phyloP scores from a whole-genome alignment of 2,113 vertebrate genomes.

The Heloderma charlesbogerti region DNA sequence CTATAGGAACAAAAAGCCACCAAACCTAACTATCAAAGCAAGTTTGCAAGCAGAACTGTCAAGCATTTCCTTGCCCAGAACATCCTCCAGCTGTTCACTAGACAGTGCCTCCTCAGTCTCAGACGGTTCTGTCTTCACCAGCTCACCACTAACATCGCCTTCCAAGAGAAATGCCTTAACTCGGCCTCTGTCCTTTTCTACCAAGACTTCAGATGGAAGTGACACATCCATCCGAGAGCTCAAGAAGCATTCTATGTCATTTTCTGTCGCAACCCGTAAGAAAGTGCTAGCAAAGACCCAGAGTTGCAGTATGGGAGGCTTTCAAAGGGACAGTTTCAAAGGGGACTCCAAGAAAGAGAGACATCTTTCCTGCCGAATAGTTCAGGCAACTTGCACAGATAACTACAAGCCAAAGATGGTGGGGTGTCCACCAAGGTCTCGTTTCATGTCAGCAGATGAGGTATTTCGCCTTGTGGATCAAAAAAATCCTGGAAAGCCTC shows the following conservation, averaged over 20 bases:
- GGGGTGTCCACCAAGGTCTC: constrained; percentile 36
- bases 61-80: constrained; percentile 53
- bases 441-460: constrained; percentile 82
- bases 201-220: constrained; percentile 67
- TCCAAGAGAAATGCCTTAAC: constrained; percentile 71
- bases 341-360: constrained; percentile 79
- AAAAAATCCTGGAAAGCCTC: constrained; percentile 81
- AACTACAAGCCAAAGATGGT: constrained; percentile 51
- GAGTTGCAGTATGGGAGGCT: constrained; percentile 72
- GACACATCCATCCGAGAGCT: constrained; percentile 69
- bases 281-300: constrained; percentile 78
- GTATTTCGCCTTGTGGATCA: constrained; percentile 86
- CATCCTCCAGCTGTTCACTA: constrained; percentile 82
- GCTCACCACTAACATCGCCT: constrained; percentile 86
- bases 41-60: constrained; percentile 58
- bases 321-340: constrained; percentile 75
- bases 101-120: constrained; percentile 82
- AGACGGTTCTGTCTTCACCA: constrained; percentile 85
- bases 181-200: constrained; percentile 74
- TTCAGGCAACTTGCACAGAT: constrained; percentile 77
- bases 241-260: constrained; percentile 84
- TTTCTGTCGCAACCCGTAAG: constrained; percentile 77
- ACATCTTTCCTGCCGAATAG: constrained; percentile 81
- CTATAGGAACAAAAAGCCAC: constrained; percentile 38
- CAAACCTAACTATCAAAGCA: constrained; percentile 63